Evolutionary conservation across 2,113 vertebrate species (phyloP).

Genomic region (Anguilla rostrata): DNA sequence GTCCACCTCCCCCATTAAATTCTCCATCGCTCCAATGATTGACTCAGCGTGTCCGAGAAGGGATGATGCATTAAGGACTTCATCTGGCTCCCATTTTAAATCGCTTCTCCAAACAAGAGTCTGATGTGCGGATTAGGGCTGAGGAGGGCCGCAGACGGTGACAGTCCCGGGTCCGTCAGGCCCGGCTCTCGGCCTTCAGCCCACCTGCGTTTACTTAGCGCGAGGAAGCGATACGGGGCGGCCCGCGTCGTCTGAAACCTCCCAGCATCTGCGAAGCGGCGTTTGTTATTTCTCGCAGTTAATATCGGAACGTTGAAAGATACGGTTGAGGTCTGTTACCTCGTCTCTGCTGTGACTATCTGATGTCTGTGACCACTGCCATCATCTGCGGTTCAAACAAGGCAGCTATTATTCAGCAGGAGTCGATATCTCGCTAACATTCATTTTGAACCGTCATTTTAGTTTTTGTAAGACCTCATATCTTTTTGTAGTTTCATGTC

Average conservation of each 20-base stretch:
- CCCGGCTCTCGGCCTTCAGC: constrained; percentile 18
- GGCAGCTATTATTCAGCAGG: constrained; percentile 13
- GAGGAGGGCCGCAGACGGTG: constrained; percentile 32
- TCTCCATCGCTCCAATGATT: constrained; percentile 56
- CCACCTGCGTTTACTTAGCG: constrained; percentile 63
- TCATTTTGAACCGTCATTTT: constrained; percentile 28
- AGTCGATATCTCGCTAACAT: background rate
- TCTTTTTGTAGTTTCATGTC: constrained; percentile 28
- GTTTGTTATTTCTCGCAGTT: constrained; percentile 56
- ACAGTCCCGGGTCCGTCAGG: constrained; percentile 48
- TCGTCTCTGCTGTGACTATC: constrained; percentile 62
- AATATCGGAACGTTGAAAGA: constrained; percentile 55
- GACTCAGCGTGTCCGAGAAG: constrained; percentile 57
- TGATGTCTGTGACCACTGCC: constrained; percentile 43
- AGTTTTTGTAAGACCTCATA: background rate
- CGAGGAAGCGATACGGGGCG: constrained; percentile 54
- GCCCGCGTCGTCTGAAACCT: constrained; percentile 50
- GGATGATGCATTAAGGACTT: constrained; percentile 57
- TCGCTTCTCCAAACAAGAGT: constrained; percentile 61
- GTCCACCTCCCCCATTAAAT: constrained; percentile 24
- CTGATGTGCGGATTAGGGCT: constrained; percentile 53
- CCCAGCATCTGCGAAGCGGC: constrained; percentile 46
- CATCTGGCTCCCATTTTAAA: constrained; percentile 70
- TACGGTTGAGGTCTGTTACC: constrained; percentile 52
- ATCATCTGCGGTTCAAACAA: constrained; percentile 17